phyloP scores from a whole-genome alignment of 30 jellyfish, hydroid and myxozoan species.

The Aurelia sp. region DNA sequence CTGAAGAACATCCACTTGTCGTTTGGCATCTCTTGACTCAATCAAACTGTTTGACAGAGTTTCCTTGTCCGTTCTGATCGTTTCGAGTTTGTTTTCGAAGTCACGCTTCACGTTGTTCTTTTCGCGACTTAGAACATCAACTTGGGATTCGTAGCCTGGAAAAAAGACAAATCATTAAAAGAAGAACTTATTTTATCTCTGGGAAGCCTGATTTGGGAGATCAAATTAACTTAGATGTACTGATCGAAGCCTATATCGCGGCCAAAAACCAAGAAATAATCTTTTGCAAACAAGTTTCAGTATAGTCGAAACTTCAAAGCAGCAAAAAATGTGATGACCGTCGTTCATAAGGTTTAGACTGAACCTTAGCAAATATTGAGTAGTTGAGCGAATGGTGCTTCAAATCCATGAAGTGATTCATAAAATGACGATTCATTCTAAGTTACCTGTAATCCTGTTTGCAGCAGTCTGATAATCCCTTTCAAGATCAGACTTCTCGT shows the following conservation, averaged over 20 bases:
- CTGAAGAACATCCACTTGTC: slow-evolving; percentile 81
- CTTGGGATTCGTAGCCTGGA: slow-evolving; percentile 77
- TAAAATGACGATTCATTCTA: no score
- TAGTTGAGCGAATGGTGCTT: no score
- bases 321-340: no score
- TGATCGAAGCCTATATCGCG: no score
- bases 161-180: background rate
- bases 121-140: slow-evolving; percentile 74
- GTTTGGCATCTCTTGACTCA: slow-evolving; percentile 69
- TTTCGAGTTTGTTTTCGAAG: slow-evolving; percentile 79
- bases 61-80: slow-evolving; percentile 82
- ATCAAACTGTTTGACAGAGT: slow-evolving; percentile 53
- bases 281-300: no score
- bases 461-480: slow-evolving; percentile 78
- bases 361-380: no score
- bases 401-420: no score
- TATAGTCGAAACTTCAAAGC: no score
- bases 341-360: no score
- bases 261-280: no score
- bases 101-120: slow-evolving; percentile 78
- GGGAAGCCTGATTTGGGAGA: no score
- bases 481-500: slow-evolving; percentile 84
- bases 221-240: no score
- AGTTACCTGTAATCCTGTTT: slow-evolving; percentile 55
- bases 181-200: background rate